Base-by-base conservation (phyloP, 2,113 vertebrate genomes). In the Zingel zingel region DNA sequence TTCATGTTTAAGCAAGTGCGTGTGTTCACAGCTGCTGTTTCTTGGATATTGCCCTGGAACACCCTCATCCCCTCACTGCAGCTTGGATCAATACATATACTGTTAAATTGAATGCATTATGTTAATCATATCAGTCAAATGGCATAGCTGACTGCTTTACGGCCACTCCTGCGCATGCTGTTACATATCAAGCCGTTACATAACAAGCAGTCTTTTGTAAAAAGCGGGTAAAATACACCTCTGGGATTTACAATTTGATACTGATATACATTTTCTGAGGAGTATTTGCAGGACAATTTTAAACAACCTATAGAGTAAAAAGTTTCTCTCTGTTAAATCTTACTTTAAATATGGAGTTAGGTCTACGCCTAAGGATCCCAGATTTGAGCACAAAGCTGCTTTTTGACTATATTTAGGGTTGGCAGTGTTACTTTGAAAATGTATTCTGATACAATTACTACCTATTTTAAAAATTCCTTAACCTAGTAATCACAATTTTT, bases 111-210 rank as follows among this genome's bases (percentile, higher is more conserved):
- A 89, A 86, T 73, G 51, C 78, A 74, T 89, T 64, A 79, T 66
- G 76, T 69, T 72, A 18, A 74, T 25, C 50, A 27, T 75, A 75
- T 88, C 74, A 27, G 58, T 82, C 59, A 36, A 36, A 36, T 36
- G 36, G 16, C 62, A 13, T n/a, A 2, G 65, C 51, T 56, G 50
- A 36, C 78, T 70, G 47, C 30, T 48, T 50, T 50, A 18, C 43
- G 14, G 47, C n/a, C 2, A 23, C 48, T 77, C 36, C 12, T 45
- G 5, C 36, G 16, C 62, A 27, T 57, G 64, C 57, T 56, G 59
- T 92, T 93, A 84, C 76, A 71, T 90, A 92, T 89, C 66, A 59
- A 27, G 67, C 69, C 7, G 48, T 92, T 92, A 84, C 74, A 71
- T 90, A 92, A 90, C 66, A 57, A 23, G 67, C 6, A 0, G 16